phyloP scores from a whole-genome alignment of 53 echinoderm and acorn worm species.

The Holothuria scabra region DNA sequence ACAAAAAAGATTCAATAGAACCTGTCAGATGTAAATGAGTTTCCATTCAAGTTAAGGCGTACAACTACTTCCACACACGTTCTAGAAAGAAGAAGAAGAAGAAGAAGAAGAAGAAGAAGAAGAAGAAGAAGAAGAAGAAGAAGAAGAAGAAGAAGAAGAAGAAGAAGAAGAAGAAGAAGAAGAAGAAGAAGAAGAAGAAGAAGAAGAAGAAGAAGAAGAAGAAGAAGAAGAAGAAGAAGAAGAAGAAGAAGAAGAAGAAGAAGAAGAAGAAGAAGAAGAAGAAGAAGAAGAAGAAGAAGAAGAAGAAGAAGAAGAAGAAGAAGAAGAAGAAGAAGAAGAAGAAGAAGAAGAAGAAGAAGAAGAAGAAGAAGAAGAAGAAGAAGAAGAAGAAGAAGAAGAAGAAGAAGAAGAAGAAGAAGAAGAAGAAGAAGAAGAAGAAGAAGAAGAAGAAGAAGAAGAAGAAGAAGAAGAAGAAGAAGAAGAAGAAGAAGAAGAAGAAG shows the following conservation, averaged over 20 bases:
- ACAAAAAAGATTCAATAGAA: no score
- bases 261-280: constrained; percentile 36
- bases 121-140: constrained; percentile 42
- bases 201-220: constrained; percentile 39
- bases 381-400: constrained; percentile 40
- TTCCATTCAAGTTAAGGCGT: no score
- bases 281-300: constrained; percentile 40
- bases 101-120: constrained; percentile 40
- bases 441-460: constrained; percentile 29
- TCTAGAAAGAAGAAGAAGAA: constrained; percentile 30
- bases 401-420: constrained; percentile 40
- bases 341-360: constrained; percentile 40
- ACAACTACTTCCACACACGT: no score
- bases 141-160: constrained; percentile 40
- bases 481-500: neutral
- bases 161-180: constrained; percentile 40
- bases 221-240: constrained; percentile 39
- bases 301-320: constrained; percentile 42
- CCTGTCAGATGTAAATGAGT: no score
- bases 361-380: constrained; percentile 42
- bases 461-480: neutral
- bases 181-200: constrained; percentile 41
- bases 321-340: constrained; percentile 40
- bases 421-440: constrained; percentile 42
- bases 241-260: constrained; percentile 32